These are phyloP conservation scores for Gallinago stenura DNA, from an alignment of 2,797 vertebrate genomes.

Conservation along the genomic window DNA sequence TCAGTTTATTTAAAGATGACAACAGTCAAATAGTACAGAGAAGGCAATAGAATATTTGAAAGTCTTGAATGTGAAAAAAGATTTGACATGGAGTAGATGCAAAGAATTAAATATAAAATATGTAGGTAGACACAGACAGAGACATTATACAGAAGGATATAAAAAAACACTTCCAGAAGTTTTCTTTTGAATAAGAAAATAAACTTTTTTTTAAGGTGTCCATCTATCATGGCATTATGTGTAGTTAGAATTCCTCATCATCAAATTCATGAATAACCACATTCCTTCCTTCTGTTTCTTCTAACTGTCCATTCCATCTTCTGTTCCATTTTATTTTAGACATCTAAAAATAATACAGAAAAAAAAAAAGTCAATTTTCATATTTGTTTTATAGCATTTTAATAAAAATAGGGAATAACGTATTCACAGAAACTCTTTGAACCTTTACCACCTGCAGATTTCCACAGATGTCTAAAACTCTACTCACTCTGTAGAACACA, in stretches of 20 bases:
- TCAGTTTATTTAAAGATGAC: not conserved
- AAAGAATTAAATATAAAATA: not conserved
- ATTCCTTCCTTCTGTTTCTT: not conserved
- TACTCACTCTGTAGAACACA: not conserved
- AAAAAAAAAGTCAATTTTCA: not conserved
- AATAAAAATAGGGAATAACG: not conserved
- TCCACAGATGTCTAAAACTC: not conserved
- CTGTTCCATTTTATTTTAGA: not conserved
- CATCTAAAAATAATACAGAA: not conserved
- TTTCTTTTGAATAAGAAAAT: not conserved
- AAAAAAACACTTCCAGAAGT: not conserved
- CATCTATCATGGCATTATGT: not conserved
- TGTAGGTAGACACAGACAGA: not conserved
- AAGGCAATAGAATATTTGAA: not conserved
- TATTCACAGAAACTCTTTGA: not conserved
- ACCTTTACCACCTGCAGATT: not conserved
- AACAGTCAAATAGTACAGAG: not conserved
- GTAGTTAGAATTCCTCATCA: not conserved
- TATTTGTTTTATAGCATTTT: not conserved
- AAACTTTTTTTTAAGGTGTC: fast-evolving
- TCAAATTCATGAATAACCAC: not conserved
- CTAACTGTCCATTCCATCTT: not conserved
- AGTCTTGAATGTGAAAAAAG: not conserved
- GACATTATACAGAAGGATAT: not conserved
- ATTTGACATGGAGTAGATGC: not conserved